Evolutionary conservation across 2,797 vertebrate species (phyloP).

Genomic region (Peromyscus nudipes): DNA sequence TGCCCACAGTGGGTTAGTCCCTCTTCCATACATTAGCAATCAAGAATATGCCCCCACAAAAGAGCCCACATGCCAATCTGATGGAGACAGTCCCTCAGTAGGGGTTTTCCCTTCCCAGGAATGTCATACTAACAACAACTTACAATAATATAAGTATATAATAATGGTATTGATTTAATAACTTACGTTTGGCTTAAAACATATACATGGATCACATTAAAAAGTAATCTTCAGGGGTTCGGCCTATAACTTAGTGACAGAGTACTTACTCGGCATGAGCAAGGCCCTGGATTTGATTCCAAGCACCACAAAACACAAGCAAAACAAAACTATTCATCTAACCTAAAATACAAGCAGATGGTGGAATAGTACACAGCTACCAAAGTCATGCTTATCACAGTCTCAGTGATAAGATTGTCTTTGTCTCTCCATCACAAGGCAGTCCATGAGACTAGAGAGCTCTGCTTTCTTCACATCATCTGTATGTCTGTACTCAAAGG

Average conservation of each 20-base stretch:
- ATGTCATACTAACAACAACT: background rate
- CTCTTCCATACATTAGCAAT: background rate
- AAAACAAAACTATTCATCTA: background rate
- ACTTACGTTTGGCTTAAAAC: background rate
- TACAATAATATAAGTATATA: constrained; percentile 33
- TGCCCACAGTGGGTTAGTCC: background rate
- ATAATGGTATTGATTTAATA: background rate
- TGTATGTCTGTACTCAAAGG: background rate
- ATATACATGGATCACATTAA: constrained; percentile 26
- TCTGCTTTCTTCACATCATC: background rate
- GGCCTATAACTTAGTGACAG: background rate
- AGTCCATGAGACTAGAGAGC: background rate
- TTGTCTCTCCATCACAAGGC: background rate
- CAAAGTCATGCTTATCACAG: background rate
- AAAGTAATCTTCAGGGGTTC: background rate
- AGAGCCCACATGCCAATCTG: background rate
- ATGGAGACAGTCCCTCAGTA: background rate
- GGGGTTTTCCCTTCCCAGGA: background rate
- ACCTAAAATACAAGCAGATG: background rate
- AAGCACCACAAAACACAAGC: background rate
- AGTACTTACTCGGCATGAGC: too few relatives aligned
- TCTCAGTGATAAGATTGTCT: background rate
- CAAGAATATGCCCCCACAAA: too few relatives aligned
- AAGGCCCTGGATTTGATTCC: background rate
- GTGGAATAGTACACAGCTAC: background rate